These are phyloP conservation scores for Thecocarcelia acutangulata DNA, from an alignment of 2,888 invertebrate genomes.

Conservation along the genomic window DNA sequence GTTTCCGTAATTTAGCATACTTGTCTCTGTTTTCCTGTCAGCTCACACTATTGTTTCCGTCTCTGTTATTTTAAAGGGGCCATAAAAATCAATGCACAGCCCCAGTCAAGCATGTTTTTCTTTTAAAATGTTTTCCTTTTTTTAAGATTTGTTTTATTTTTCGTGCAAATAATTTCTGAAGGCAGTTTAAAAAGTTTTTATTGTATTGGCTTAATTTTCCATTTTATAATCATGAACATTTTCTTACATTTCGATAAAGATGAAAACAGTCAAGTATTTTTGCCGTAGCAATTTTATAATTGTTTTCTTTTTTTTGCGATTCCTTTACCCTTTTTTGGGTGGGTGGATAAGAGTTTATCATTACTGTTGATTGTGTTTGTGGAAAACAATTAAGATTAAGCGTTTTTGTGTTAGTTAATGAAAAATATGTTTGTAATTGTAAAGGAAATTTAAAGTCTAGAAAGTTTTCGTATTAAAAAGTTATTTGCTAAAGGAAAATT, in stretches of 20 bases:
- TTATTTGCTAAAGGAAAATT: slow-evolving; percentile 31
- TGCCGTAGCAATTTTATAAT: not conserved
- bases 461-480: slow-evolving; percentile 52
- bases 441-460: slow-evolving; percentile 40
- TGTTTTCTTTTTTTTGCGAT: slow-evolving; percentile 12
- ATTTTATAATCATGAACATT: slow-evolving; percentile 54
- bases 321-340: not conserved
- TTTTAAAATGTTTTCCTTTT: not conserved
- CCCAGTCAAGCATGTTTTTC: slow-evolving; percentile 21
- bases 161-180: slow-evolving; percentile 14
- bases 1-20: not conserved
- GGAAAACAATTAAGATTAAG: slow-evolving; percentile 41
- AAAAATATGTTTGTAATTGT: slow-evolving; percentile 30
- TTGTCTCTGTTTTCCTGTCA: slow-evolving; percentile 20
- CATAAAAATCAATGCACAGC: slow-evolving; percentile 44
- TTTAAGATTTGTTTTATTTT: not conserved
- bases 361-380: not conserved
- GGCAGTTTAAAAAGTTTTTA: slow-evolving; percentile 43
- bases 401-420: not conserved
- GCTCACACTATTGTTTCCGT: not conserved
- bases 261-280: slow-evolving; percentile 24
- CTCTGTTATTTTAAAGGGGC: not conserved
- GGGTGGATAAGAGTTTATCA: too few species aligned
- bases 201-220: slow-evolving; percentile 52
- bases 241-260: slow-evolving; percentile 56